Evolutionary conservation across 2,113 vertebrate species (phyloP), one percentile per base, ranked within the genome.

Genomic region (Peromyscus leucopus): DNA sequence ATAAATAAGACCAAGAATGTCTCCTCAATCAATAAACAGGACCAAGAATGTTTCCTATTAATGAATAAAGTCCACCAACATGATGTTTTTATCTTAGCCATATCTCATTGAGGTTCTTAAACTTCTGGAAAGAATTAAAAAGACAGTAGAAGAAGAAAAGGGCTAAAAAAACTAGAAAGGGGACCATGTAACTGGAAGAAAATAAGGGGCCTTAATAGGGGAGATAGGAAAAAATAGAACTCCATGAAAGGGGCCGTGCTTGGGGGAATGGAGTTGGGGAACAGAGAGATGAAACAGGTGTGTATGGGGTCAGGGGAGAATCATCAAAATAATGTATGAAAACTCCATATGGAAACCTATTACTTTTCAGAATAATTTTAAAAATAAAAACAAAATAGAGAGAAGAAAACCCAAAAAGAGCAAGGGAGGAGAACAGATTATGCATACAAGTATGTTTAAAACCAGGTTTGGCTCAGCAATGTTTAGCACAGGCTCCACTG

Each of bases 101-200:
- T 75, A 10, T 79, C 24, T 88, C 3, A 4, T 15, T 7, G 2
- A 87, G 12, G 8, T 92, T 93, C 65, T 96, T 74, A 85, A 65
- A 33, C 28, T 5, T 92, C 36, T 80, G 69, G 75, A 93, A 92
- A 42, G 74, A 91, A 85, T 0, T n/a, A 84, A 57, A 90, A 96
- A 57, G n/a, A 83, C 74, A 87, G 13, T 36, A 21, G 31, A 16
- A 84, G 78, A 57, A 72, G 26, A 92, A 89, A 78, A 83, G 10
- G 11, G 8, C 8, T 9, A 67, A 19, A 9, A 42, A 65, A 36
- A 3, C 28, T 48, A 33, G 31, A 48, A 48, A 86, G 26, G 28
- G 61, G 8, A 3, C 39, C 0, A 3, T 21, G 28, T 67, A 12
- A 12, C 16, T 46, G 28, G 83, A 46, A 86, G 16, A 86, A 33